Percentiles rank a stretch among this genome's conserved stretches.
These are phyloP conservation scores for Archips xylosteana DNA, from an alignment of 2,888 invertebrate genomes.

Conservation along the genomic window DNA sequence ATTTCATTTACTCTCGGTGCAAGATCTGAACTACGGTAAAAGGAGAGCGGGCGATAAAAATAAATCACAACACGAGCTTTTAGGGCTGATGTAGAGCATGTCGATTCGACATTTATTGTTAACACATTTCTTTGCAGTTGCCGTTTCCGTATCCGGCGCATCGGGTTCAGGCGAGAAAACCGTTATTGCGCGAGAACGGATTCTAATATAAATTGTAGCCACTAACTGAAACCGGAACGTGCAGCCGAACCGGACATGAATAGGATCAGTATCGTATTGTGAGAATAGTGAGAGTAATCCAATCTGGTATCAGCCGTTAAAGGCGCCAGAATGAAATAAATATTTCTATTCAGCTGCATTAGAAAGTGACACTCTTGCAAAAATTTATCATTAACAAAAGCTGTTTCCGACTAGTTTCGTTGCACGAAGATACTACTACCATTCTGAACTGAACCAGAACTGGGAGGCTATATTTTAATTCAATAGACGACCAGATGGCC, in stretches of 20 bases:
- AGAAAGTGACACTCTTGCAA: background rate
- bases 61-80: conserved; percentile 27
- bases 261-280: background rate
- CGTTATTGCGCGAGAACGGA: conserved; percentile 48
- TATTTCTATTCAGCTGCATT: background rate
- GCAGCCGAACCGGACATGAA: background rate
- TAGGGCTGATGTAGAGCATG: conserved; percentile 30
- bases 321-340: background rate
- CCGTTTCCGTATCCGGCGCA: conserved; percentile 62
- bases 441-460: too few species aligned
- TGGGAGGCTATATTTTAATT: too few species aligned
- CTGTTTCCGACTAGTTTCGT: too few species aligned
- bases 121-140: conserved; percentile 43
- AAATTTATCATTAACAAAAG: background rate
- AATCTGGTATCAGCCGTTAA: background rate
- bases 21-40: conserved; percentile 21
- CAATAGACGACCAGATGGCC: too few species aligned
- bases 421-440: too few species aligned
- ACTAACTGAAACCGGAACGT: background rate
- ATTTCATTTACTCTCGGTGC: conserved; percentile 6
- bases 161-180: conserved; percentile 52
- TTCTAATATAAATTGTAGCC: background rate
- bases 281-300: background rate
- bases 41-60: conserved; percentile 30
- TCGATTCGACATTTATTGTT: conserved; percentile 41